Conservation (phyloP, 1,140 invertebrate species). For the Ctenoplectra terminalis region DNA sequence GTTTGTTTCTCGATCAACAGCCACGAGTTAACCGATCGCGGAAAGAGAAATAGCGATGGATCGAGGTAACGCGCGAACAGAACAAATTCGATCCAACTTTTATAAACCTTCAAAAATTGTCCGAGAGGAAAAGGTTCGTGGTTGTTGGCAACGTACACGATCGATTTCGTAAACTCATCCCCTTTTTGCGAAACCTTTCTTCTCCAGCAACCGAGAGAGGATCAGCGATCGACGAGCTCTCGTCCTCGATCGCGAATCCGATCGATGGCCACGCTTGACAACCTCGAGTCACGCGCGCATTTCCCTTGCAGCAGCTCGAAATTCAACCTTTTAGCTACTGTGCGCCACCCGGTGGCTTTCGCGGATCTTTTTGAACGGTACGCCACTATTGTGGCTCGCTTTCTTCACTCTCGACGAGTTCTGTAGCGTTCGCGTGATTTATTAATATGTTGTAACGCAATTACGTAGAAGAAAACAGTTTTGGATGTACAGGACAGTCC, state of each 20-base stretch:
- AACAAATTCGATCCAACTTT: too few relatives aligned
- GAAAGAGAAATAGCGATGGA: too few relatives aligned
- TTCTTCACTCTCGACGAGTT: too few relatives aligned
- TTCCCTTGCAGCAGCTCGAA: not conserved
- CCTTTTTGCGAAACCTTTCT: conserved; percentile 39
- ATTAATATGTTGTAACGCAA: too few relatives aligned
- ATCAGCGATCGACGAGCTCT: conserved; percentile 38
- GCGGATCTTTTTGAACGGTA: too few relatives aligned
- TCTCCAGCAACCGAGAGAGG: conserved; percentile 10
- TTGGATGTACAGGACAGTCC: too few relatives aligned
- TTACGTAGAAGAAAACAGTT: too few relatives aligned
- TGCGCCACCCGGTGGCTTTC: too few relatives aligned
- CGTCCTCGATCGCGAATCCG: conserved; percentile 30
- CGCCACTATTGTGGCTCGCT: too few relatives aligned
- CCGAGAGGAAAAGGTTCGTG: conserved; percentile 25
- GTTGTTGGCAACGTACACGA: conserved; percentile 54
- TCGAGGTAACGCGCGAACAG: too few relatives aligned
- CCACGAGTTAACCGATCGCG: conserved; percentile 26
- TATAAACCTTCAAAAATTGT: not conserved
- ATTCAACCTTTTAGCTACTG: too few relatives aligned
- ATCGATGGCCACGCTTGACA: conserved; percentile 58
- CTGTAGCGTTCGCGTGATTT: too few relatives aligned
- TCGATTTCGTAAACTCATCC: conserved; percentile 50
- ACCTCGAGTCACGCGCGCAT: conserved; percentile 61
- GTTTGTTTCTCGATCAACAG: conserved; percentile 51